Evolutionary conservation across 2,888 invertebrate species (phyloP).

Genomic region (Germaria angustata): DNA sequence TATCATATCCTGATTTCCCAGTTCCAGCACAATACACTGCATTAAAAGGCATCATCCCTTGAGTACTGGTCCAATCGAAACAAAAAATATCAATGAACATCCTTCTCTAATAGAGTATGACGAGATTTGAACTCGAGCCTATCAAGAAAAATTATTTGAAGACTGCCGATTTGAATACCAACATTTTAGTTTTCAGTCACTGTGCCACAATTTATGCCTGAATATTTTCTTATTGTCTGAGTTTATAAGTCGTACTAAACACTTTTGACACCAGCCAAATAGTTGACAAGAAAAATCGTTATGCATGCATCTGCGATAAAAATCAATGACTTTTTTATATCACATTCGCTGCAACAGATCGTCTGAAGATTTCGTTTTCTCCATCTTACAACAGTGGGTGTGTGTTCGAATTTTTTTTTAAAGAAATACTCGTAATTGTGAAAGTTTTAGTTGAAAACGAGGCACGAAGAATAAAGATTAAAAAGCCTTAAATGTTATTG

Average conservation of each 20-base stretch:
- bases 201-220: slow-evolving; percentile 12
- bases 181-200: too few relatives aligned
- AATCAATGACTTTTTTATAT: slow-evolving; percentile 38
- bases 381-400: slow-evolving; percentile 35
- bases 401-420: slow-evolving; percentile 26
- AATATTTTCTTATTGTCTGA: not conserved
- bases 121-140: too few relatives aligned
- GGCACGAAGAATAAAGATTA: slow-evolving; percentile 18
- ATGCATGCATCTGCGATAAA: slow-evolving; percentile 21
- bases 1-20: too few relatives aligned
- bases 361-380: slow-evolving; percentile 7
- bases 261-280: slow-evolving; percentile 26
- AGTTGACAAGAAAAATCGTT: slow-evolving; percentile 13
- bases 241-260: slow-evolving; percentile 16
- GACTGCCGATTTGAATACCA: too few relatives aligned
- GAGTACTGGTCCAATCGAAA: too few relatives aligned
- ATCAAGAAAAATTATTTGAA: too few relatives aligned
- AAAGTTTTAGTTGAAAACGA: slow-evolving; percentile 50
- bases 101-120: too few relatives aligned
- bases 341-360: slow-evolving; percentile 32
- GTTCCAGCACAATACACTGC: too few relatives aligned
- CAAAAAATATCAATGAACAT: too few relatives aligned
- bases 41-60: too few relatives aligned
- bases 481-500: slow-evolving; percentile 37
- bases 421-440: slow-evolving; percentile 60